Base-by-base conservation (phyloP, 2,797 vertebrate genomes). In the Ctenochaetus hawaiiensis region DNA sequence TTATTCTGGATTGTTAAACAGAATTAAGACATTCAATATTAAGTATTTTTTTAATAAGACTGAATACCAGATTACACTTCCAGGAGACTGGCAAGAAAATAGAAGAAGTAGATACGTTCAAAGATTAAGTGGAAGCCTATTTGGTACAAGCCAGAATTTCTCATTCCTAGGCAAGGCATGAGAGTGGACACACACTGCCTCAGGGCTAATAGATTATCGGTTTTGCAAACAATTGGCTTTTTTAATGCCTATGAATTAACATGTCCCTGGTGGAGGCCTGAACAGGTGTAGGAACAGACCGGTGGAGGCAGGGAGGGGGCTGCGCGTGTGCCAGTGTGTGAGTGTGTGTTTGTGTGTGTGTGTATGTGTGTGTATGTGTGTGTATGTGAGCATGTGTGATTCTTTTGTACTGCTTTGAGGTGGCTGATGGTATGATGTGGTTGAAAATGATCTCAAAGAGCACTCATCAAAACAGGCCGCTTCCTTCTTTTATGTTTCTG, bases 121-220 rank as follows among this genome's bases (percentile, higher is more conserved):
- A 96, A 96, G 95, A 96, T 97, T 96, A 97, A 96, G 95, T 94
- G 95, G 94, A 96, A 93, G 95, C 95, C 92, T 94, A 96, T 95
- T 87, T 61, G 62, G 94, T 94, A 91, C 93, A 91, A 96, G 93
- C 95, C 94, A 93, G 90, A 81, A 92, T 92, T 86, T 84, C 78
- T 91, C 90, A 92, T 90, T 93, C 90, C 86, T 68, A 82, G 83
- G 83, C 91, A 87, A 88, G 87, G 87, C 89, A 77, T 90, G 87
- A 82, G 85, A 95, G 88, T 94, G 91, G 92, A 93, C 92, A 92
- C 88, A 94, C 88, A 85, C 84, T 34, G 92, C 94, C 94, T 82
- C 65, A 86, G 91, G 94, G 91, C 92, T 94, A 94, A 94, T 95
- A 94, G 94, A 95, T 95, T 94, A 96, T 94, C 88, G 93, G 93